Base-by-base conservation (phyloP, 1,140 invertebrate species). In the Habropoda laboriosa region DNA sequence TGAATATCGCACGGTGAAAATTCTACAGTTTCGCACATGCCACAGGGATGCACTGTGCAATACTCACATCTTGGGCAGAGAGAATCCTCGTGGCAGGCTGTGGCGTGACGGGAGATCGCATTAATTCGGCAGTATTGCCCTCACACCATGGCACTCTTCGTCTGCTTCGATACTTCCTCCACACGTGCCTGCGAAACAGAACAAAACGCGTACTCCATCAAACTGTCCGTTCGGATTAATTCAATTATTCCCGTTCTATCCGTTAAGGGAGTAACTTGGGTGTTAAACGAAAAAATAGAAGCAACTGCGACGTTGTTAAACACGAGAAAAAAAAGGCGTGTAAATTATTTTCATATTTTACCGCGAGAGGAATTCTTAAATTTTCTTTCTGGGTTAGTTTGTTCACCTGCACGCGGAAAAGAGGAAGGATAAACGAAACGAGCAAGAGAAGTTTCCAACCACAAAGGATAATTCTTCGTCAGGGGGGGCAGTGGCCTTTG, bases 51-150 rank as follows among this genome's bases (percentile, higher is more conserved):
- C 24, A 35, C 7, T 47, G 42, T n/a, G n/a, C n/a, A n/a, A n/a
- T 71, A 78, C 92, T 93, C 82, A 93, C 92, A 84, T 93, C 91
- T 88, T 93, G 91, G n/a, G 91, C 92, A 24, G 92, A 93, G 66
- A 93, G 90, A 64, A 93, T 90, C 85, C 91, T 89, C 79, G 92
- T 91, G 40, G 90, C 90, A 45, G 89, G 88, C 72, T 92, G 90
- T 89, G 82, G 86, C n/a, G n/a, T n/a, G n/a, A n/a, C n/a, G n/a
- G n/a, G n/a, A n/a, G n/a, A n/a, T n/a, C n/a, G 90, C 24, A 92
- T 87, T 55, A 91, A 91, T 55, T 90, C 91, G 27, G 82, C 84
- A n/a, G 89, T 89, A 70, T 90, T 90, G 71, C 90, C 88, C 49
- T 87, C 89, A 79, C 92, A 92, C 92, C 92, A 92, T 3, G 91